These are phyloP conservation scores for Apogon hyalosoma DNA, from an alignment of 2,797 vertebrate genomes.

Conservation along the genomic window DNA sequence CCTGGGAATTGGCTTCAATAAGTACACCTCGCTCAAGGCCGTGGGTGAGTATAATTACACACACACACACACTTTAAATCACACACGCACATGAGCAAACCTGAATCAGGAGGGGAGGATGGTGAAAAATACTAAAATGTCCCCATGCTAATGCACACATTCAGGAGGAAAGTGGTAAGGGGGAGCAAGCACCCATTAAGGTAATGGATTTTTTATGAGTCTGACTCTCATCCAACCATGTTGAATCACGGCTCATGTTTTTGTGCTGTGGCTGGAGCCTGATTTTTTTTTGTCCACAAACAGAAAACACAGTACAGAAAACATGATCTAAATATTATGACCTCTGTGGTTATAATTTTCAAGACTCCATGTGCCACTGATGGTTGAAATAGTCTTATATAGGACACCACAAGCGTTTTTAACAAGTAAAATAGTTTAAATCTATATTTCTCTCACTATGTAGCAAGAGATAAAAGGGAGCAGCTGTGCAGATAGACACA, in stretches of 20 bases:
- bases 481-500: background rate
- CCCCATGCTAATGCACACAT: background rate
- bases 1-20: slow-evolving; percentile 85
- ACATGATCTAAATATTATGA: slow-evolving; percentile 13
- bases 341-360: background rate
- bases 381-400: background rate
- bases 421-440: background rate
- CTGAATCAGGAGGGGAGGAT: background rate
- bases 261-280: slow-evolving; percentile 18
- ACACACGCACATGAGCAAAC: slow-evolving; percentile 17
- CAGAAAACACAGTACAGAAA: background rate
- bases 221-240: slow-evolving; percentile 26
- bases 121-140: slow-evolving; percentile 11
- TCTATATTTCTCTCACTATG: background rate
- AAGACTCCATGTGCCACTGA: too few relatives aligned
- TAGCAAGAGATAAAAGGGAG: slow-evolving; percentile 6
- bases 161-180: background rate
- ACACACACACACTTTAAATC: slow-evolving; percentile 15
- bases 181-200: slow-evolving; percentile 26
- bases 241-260: slow-evolving; percentile 26
- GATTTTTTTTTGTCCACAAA: background rate
- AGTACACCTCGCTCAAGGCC: slow-evolving; percentile 89
- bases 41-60: slow-evolving; percentile 85
- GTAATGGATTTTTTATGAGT: slow-evolving; percentile 46
- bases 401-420: slow-evolving; percentile 1